A percentile compares a stretch with the other conserved stretches of the same genome.
These are phyloP conservation scores for Pionites leucogaster DNA, from an alignment of 2,113 vertebrate genomes.

Conservation along the genomic window DNA sequence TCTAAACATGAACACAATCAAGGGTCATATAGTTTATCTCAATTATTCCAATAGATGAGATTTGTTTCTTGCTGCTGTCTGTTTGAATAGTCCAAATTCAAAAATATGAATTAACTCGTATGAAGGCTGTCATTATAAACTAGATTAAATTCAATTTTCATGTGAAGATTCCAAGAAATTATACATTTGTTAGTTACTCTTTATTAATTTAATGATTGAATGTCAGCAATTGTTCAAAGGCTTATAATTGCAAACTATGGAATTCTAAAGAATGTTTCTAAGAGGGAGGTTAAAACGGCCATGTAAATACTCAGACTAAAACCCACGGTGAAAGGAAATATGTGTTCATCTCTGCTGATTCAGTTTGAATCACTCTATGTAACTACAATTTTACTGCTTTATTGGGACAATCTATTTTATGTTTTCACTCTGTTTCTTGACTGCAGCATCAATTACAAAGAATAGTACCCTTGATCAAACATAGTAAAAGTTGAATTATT, in stretches of 20 bases:
- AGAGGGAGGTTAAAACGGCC: neutral
- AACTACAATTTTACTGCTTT: slow-evolving; percentile 31
- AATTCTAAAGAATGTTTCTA: neutral
- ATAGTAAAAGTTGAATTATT: slow-evolving; percentile 32
- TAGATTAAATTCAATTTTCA: neutral
- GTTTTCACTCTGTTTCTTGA: slow-evolving; percentile 10
- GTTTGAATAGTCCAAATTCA: neutral
- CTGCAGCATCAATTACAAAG: slow-evolving; percentile 8
- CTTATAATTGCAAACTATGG: neutral
- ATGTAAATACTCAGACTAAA: neutral
- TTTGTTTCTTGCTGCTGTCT: neutral
- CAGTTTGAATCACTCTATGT: neutral
- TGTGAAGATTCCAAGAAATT: neutral
- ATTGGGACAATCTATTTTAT: slow-evolving; percentile 52
- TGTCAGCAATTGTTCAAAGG: neutral
- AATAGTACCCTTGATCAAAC: neutral
- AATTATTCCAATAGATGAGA: neutral
- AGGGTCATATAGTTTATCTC: neutral
- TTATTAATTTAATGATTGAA: neutral
- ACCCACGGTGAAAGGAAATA: neutral
- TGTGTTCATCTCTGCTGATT: neutral
- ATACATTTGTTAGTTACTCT: neutral
- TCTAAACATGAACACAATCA: neutral
- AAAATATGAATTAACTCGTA: neutral
- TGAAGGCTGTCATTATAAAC: neutral